Base-by-base conservation (phyloP, 2,888 invertebrate genomes). In the Plebejus melissa region DNA sequence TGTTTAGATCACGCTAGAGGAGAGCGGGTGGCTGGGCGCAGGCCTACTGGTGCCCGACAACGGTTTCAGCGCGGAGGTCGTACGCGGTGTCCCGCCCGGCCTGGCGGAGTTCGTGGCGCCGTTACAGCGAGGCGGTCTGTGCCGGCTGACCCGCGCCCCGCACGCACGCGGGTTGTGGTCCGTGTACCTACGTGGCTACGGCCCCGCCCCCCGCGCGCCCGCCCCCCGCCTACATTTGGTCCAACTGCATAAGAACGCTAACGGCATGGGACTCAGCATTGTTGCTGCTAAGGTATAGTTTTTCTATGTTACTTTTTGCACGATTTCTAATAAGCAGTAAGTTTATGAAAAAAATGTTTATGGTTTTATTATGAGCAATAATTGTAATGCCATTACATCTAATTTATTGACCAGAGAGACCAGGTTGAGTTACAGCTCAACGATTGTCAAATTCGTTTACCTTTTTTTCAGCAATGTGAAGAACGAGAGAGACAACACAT, bases 241-340 rank as follows among this genome's bases (percentile, higher is more conserved):
- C 82, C 96, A 98, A 86, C 95, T 99, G 79, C 97, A 98, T 87
- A 99, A 99, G 93, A 98, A 98, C 84, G 96, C 97, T 79, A 98
- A 97, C 84, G 99, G 99, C 79, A 99, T 99, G 97, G 99, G 99
- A 13, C 95, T 99, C 82, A 99, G 99, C 85, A 99, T 99, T 83
- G 99, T 99, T 4, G 99, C 99, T 11, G 99, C 99, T 41, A 98
- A 98, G 95, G 97, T 97, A 85, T 46, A 4, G 1, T 9, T 16
- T 16, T 16, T 54, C 4, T 54, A 11, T 16, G 11, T 54, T 16
- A 16, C 16, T 54, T 46, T 41, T 7, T 41, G 7, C 41, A 41
- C 41, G 7, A 7, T 7, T 41, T 41, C 41, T 41, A 7, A 41
- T 41, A 41, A 41, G 2, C 41, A 41, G 41, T 41, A 41, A 41